Percentiles rank a stretch among this genome's conserved stretches.
These are phyloP conservation scores for Aethina tumida DNA, from an alignment of 1,140 invertebrate genomes.

Conservation along the genomic window DNA sequence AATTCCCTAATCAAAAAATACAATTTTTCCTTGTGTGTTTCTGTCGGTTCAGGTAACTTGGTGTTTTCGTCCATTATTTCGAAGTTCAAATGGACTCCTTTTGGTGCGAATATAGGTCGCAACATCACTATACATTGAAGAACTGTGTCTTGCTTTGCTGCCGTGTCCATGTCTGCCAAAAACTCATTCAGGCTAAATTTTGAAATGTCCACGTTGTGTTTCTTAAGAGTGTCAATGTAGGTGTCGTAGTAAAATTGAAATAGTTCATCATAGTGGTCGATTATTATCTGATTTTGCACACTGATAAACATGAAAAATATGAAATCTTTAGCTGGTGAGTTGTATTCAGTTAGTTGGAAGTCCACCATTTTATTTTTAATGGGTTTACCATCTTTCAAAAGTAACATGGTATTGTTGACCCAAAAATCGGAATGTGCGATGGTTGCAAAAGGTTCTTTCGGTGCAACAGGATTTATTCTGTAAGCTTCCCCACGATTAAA, in stretches of 20 bases:
- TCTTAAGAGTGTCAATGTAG: conserved; percentile 32
- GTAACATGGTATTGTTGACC: conserved; percentile 47
- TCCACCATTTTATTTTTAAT: conserved; percentile 46
- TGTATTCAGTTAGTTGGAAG: conserved; percentile 45
- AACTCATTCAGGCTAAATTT: conserved; percentile 17
- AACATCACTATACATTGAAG: too few relatives aligned
- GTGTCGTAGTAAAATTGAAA: conserved; percentile 40
- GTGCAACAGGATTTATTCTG: conserved; percentile 15
- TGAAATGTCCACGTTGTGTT: conserved; percentile 15
- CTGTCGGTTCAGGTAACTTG: too few relatives aligned
- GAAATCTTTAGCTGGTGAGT: conserved; percentile 42
- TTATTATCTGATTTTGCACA: too few relatives aligned
- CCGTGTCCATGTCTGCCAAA: conserved; percentile 20
- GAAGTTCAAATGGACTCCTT: too few relatives aligned
- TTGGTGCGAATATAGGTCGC: too few relatives aligned
- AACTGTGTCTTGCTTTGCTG: too few relatives aligned
- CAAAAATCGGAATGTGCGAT: conserved; percentile 48
- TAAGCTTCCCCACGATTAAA: conserved; percentile 20
- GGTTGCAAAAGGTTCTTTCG: conserved; percentile 37
- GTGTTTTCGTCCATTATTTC: too few relatives aligned
- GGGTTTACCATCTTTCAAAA: conserved; percentile 22
- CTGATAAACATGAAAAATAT: conserved; percentile 45
- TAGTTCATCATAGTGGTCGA: conserved; percentile 37
- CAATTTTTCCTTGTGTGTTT: too few relatives aligned
- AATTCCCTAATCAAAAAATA: too few relatives aligned